These are phyloP conservation scores for Drosophila pectinifera DNA, from an alignment of 1,140 invertebrate genomes.

Conservation along the genomic window DNA sequence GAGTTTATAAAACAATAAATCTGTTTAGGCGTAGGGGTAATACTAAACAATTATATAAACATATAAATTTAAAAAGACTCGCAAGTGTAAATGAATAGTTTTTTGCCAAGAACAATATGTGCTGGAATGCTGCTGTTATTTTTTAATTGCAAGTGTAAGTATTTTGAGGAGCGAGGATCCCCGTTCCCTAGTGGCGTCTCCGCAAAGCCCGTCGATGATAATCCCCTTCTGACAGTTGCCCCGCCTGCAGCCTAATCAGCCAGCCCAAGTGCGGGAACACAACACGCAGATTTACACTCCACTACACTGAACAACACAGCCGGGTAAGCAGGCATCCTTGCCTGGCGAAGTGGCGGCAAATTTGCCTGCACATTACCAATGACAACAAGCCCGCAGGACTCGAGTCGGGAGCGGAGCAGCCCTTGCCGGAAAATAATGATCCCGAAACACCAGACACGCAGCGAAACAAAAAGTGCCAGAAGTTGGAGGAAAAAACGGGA, in stretches of 20 bases:
- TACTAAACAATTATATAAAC: too few relatives aligned
- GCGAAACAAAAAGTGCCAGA: conserved; percentile 24
- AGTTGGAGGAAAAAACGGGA: conserved; percentile 13
- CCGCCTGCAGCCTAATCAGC: conserved; percentile 45
- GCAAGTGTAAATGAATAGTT: too few relatives aligned
- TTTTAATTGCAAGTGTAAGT: not conserved
- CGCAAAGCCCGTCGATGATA: not conserved
- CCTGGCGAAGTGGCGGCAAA: conserved; percentile 24
- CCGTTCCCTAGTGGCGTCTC: not conserved
- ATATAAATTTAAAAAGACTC: too few relatives aligned
- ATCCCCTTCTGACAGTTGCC: conserved; percentile 7
- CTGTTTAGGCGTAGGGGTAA: too few relatives aligned
- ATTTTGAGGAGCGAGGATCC: not conserved
- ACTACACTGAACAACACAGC: conserved; percentile 39
- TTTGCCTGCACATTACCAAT: conserved; percentile 57
- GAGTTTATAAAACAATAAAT: too few relatives aligned
- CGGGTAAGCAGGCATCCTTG: conserved; percentile 1
- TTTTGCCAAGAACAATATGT: too few relatives aligned
- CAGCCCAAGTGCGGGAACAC: conserved; percentile 11
- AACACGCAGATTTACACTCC: conserved; percentile 57
- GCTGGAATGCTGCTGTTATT: not conserved
- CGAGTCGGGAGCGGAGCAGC: not conserved
- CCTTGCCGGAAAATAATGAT: conserved; percentile 57
- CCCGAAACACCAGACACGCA: conserved; percentile 47
- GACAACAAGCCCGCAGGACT: conserved; percentile 45